Conservation (phyloP, 2,888 invertebrate species). For the Tenodera sinensis region DNA sequence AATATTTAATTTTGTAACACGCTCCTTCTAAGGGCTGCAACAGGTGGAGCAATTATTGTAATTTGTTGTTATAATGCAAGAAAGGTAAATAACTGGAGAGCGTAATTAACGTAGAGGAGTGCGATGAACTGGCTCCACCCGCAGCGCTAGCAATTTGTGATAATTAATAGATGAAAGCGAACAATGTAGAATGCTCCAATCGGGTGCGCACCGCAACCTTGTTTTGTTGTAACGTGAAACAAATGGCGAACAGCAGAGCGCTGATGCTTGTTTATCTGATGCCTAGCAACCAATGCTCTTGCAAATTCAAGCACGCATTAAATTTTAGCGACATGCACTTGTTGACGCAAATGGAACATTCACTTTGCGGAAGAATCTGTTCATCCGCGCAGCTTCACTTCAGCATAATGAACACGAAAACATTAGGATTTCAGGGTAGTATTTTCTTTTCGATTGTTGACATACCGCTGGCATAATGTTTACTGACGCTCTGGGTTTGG, state of each 20-base stretch:
- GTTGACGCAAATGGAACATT: too few species aligned
- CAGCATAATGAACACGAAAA: too few species aligned
- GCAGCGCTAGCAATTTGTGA: neutral
- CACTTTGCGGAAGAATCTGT: too few species aligned
- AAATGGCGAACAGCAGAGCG: neutral
- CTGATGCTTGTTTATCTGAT: neutral
- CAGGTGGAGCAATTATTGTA: neutral
- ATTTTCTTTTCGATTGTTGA: too few species aligned
- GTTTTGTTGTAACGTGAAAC: neutral
- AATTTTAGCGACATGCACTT: neutral
- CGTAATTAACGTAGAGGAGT: neutral
- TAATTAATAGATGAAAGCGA: neutral
- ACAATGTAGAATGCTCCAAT: neutral
- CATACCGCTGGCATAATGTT: too few species aligned
- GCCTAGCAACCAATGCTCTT: neutral
- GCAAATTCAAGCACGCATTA: neutral
- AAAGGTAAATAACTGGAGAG: neutral
- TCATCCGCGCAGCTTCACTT: too few species aligned
- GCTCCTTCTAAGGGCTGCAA: neutral
- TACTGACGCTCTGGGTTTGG: too few species aligned
- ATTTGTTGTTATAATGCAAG: neutral
- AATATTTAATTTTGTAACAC: neutral
- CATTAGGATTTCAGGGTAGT: too few species aligned
- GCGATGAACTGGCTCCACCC: neutral
- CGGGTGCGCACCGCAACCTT: neutral